Percentiles rank a stretch among this genome's conserved stretches.
phyloP scores from a whole-genome alignment of 2,888 invertebrate species.

The Tubulanus polymorphus region DNA sequence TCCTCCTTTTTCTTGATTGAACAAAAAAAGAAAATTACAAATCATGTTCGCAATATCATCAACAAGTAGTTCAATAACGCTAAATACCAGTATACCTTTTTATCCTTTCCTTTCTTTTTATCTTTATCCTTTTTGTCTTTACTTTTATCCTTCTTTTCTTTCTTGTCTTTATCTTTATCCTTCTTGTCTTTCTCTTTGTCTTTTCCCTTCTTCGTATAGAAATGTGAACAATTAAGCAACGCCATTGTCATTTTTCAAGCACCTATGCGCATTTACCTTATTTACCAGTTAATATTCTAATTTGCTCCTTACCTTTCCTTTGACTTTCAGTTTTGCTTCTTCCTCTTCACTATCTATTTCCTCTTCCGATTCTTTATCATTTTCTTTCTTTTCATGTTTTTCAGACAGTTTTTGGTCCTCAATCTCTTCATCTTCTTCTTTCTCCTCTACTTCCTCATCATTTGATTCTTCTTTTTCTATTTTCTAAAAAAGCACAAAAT shows the following conservation, averaged over 20 bases:
- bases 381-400: constrained; percentile 9
- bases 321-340: not conserved
- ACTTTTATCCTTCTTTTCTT: not conserved
- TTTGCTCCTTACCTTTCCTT: not conserved
- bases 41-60: too few species aligned
- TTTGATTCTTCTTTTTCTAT: not conserved
- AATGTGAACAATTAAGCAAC: too few species aligned
- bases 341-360: not conserved
- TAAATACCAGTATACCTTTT: too few species aligned
- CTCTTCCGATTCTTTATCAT: constrained; percentile 2
- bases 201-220: too few species aligned
- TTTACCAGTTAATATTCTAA: too few species aligned
- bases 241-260: too few species aligned
- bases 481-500: not conserved
- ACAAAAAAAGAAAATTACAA: too few species aligned
- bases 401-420: constrained; percentile 13
- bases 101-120: not conserved
- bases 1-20: too few species aligned
- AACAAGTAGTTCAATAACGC: too few species aligned
- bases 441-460: constrained; percentile 7
- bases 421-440: constrained; percentile 8
- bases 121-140: not conserved
- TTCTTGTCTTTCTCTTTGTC: not conserved
- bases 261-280: too few species aligned
- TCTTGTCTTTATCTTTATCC: not conserved